These are phyloP conservation scores for Epistrophella euchroma DNA, from an alignment of 2,888 invertebrate species.

Conservation along the genomic window DNA sequence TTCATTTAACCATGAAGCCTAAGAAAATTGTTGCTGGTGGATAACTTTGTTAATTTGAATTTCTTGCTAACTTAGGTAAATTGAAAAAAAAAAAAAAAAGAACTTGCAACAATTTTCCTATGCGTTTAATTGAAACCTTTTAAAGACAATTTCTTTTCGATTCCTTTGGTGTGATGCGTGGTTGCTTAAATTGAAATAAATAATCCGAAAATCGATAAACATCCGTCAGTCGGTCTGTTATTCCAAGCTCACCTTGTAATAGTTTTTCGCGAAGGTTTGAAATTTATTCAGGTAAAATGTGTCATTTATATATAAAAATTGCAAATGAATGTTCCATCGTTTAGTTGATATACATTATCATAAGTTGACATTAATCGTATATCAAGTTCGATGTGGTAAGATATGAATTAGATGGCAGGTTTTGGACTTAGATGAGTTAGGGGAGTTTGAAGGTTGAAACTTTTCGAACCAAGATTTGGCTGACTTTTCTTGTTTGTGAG, in stretches of 20 bases:
- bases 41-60: not conserved
- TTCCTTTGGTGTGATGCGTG: slow-evolving; percentile 8
- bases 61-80: not conserved
- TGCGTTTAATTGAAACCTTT: slow-evolving; percentile 69
- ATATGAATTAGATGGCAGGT: not conserved
- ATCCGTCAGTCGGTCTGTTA: not conserved
- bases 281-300: slow-evolving; percentile 17
- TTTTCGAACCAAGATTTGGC: not conserved
- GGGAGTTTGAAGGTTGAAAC: slow-evolving; percentile 33
- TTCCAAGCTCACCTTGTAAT: slow-evolving; percentile 65
- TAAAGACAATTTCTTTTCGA: slow-evolving; percentile 52
- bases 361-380: slow-evolving; percentile 53
- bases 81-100: not conserved
- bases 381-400: slow-evolving; percentile 34
- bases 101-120: slow-evolving; percentile 19
- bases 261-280: slow-evolving; percentile 39
- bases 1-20: slow-evolving; percentile 28
- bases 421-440: slow-evolving; percentile 4
- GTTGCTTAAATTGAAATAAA: not conserved
- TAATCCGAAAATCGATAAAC: slow-evolving; percentile 69
- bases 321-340: slow-evolving; percentile 10
- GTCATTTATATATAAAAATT: slow-evolving; percentile 4
- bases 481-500: not conserved
- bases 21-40: slow-evolving; percentile 2
- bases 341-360: not conserved